Percentiles rank a stretch among this genome's conserved stretches.
phyloP scores from a whole-genome alignment of 2,888 invertebrate genomes.

The Mystacides longicornis region DNA sequence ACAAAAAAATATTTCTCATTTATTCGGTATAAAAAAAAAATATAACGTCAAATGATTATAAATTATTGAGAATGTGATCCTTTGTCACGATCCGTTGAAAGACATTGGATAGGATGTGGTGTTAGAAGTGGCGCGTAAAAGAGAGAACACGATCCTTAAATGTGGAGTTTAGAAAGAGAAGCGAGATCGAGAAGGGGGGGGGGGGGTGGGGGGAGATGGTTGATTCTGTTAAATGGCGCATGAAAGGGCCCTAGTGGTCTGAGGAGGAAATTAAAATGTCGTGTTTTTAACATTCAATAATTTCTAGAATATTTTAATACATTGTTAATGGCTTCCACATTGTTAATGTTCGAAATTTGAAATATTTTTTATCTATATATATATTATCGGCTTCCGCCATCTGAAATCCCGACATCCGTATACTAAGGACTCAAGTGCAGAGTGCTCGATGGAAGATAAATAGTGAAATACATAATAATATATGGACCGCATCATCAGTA shows the following conservation, averaged over 20 bases:
- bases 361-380: no score
- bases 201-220: neutral
- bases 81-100: neutral
- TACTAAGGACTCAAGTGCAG: no score
- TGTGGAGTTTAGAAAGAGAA: neutral
- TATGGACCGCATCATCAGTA: no score
- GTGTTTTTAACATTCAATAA: constrained; percentile 15
- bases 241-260: constrained; percentile 8
- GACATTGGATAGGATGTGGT: neutral
- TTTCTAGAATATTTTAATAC: neutral
- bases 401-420: no score
- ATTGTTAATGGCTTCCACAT: no score
- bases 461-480: no score
- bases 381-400: no score
- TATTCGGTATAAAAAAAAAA: no score
- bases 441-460: no score
- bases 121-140: neutral
- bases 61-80: neutral
- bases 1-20: no score
- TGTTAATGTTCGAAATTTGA: neutral
- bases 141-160: neutral
- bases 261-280: constrained; percentile 16
- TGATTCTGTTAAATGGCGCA: constrained; percentile 11
- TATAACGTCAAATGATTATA: no score
- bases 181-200: neutral